These are phyloP conservation scores for Sebastes minor DNA, from an alignment of 2,797 vertebrate species.

Conservation along the genomic window DNA sequence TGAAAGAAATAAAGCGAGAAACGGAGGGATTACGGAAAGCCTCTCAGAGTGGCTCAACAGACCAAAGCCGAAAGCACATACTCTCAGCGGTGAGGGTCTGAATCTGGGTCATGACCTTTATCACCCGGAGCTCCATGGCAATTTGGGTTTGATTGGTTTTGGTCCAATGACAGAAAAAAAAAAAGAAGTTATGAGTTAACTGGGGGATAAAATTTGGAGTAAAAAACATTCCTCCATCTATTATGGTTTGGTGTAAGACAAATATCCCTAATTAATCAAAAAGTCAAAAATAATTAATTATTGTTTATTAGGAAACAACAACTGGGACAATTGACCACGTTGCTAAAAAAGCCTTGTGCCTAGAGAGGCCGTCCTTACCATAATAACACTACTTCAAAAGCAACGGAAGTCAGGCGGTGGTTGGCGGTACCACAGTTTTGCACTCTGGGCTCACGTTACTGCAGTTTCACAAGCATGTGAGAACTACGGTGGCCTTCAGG, in stretches of 20 bases:
- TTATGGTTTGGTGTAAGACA: background rate
- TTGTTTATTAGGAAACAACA: background rate
- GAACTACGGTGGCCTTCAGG: too few relatives aligned
- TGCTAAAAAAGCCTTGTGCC: background rate
- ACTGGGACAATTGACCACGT: too few relatives aligned
- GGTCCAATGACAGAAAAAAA: constrained; percentile 2
- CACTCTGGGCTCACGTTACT: too few relatives aligned
- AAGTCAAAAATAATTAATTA: background rate
- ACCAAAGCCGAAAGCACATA: constrained; percentile 50
- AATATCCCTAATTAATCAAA: background rate
- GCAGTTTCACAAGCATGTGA: too few relatives aligned
- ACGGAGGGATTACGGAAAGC: constrained; percentile 67
- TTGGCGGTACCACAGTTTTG: too few relatives aligned
- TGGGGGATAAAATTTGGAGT: background rate
- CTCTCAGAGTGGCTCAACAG: constrained; percentile 63
- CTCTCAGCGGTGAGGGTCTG: constrained; percentile 34
- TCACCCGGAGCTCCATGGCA: constrained; percentile 27
- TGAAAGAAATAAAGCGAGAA: constrained; percentile 65
- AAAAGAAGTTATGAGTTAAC: constrained; percentile 19
- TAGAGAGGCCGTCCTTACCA: background rate
- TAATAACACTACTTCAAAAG: too few relatives aligned
- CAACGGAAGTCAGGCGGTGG: too few relatives aligned
- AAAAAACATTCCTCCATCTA: constrained; percentile 6
- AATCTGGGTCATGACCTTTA: constrained; percentile 62
- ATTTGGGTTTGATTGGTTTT: constrained; percentile 59